Evolutionary conservation across 2,888 invertebrate species (phyloP).

Genomic region (Limnephilus auricula): DNA sequence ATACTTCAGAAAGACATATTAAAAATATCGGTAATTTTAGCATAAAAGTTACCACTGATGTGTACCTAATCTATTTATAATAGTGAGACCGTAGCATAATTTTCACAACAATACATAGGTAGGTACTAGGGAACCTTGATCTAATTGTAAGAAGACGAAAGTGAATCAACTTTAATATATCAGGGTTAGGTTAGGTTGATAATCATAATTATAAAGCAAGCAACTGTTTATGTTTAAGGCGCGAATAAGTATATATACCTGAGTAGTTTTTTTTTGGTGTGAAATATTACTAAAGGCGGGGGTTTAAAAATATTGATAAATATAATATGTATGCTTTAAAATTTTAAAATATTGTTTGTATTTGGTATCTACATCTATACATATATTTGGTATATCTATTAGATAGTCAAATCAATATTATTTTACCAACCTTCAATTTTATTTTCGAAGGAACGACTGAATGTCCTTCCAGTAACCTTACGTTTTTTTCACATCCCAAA

Average conservation of each 20-base stretch:
- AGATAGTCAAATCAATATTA: neutral
- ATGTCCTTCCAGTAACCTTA: neutral
- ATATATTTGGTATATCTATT: too few species aligned
- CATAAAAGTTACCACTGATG: too few species aligned
- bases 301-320: neutral
- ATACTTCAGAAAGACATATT: too few species aligned
- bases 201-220: neutral
- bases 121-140: too few species aligned
- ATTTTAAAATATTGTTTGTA: too few species aligned
- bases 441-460: neutral
- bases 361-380: neutral
- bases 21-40: too few species aligned
- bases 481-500: neutral
- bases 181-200: neutral
- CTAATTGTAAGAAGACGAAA: too few species aligned
- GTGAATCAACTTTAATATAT: too few species aligned
- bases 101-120: too few species aligned
- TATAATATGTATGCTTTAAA: too few species aligned
- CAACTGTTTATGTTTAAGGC: neutral
- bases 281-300: neutral
- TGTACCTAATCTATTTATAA: too few species aligned
- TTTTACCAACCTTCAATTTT: neutral
- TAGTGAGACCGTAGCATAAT: too few species aligned
- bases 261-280: neutral
- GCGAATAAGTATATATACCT: neutral